Base-by-base conservation (phyloP, 2,888 invertebrate genomes). In the Conops quadrifasciatus region DNA sequence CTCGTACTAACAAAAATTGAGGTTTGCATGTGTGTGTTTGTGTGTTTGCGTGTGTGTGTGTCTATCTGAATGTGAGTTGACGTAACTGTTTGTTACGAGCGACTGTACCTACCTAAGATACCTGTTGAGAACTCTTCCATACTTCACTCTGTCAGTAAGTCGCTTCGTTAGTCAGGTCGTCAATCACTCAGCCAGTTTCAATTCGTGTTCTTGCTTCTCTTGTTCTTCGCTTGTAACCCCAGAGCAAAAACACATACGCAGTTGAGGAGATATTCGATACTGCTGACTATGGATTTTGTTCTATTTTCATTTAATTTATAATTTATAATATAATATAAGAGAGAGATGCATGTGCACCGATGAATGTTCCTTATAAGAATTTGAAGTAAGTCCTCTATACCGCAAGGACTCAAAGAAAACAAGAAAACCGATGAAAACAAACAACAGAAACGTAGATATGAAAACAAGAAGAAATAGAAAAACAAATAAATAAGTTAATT, bases 51-150 rank as follows among this genome's bases (percentile, higher is more conserved):
- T 60, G 47, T 43, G 24, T 67, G 45, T 58, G 43, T n/a, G 36
- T 13, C 43, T 43, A n/a, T 43, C 47, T 63, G 63, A 5, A 16
- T 49, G 16, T 47, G n/a, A 21, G 26, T 24, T 9, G 45, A n/a
- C n/a, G n/a, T n/a, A n/a, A n/a, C n/a, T n/a, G n/a, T n/a, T n/a
- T n/a, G n/a, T n/a, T n/a, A n/a, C n/a, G n/a, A 59, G 59, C 47
- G 67, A 67, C 67, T 67, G 67, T 67, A 67, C 67, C 59, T 15
- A 30, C 30, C n/a, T n/a, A n/a, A n/a, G n/a, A n/a, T 62, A 62
- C 43, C 62, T 62, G 62, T 43, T 15, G 21, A 62, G 15, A 13
- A 2, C 19, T n/a, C 36, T 43, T 19, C 36, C 43, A 21, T 13
- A 13, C 43, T 13, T 62, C 62, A 62, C 9, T 62, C 62, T 21